phyloP scores from a whole-genome alignment of 2,797 vertebrate species.

The Danio albolineatus region DNA sequence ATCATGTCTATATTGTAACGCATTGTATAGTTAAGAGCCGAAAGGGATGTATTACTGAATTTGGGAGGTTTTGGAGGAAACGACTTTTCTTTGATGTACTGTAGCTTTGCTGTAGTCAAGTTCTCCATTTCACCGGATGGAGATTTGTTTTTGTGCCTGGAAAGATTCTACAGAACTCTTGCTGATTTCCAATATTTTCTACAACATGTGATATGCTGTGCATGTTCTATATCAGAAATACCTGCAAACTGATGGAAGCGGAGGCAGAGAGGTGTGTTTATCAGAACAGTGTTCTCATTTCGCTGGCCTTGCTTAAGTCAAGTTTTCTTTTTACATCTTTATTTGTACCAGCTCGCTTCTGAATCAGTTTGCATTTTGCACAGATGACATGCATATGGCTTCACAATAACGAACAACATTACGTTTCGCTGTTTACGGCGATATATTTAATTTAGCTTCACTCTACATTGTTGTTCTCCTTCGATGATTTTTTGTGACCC shows the following conservation, averaged over 20 bases:
- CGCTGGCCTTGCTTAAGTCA: conserved; percentile 1
- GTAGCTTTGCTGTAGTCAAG: conserved; percentile 46
- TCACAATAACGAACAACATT: conserved; percentile 22
- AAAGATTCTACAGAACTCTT: conserved; percentile 37
- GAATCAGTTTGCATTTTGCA: conserved; percentile 50
- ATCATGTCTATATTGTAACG: conserved; percentile 65
- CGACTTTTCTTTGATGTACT: conserved; percentile 40
- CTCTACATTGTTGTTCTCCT: conserved; percentile 4
- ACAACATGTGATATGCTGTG: conserved; percentile 44
- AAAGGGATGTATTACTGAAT: conserved; percentile 70
- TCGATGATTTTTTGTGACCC: background rate
- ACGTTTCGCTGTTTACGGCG: background rate
- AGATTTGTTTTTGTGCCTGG: conserved; percentile 45
- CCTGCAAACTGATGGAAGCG: conserved; percentile 33
- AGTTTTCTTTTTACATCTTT: background rate
- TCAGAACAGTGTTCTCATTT: conserved; percentile 4
- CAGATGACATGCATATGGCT: conserved; percentile 34
- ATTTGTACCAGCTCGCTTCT: background rate
- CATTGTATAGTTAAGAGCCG: conserved; percentile 67
- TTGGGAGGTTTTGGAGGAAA: conserved; percentile 54
- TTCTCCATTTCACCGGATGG: conserved; percentile 38
- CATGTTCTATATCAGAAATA: conserved; percentile 52
- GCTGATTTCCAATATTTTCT: conserved; percentile 41
- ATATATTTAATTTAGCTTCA: conserved; percentile 8
- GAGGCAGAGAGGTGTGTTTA: background rate